Evolutionary conservation across 1,140 invertebrate species (phyloP).

Genomic region (Octopus bimaculoides): DNA sequence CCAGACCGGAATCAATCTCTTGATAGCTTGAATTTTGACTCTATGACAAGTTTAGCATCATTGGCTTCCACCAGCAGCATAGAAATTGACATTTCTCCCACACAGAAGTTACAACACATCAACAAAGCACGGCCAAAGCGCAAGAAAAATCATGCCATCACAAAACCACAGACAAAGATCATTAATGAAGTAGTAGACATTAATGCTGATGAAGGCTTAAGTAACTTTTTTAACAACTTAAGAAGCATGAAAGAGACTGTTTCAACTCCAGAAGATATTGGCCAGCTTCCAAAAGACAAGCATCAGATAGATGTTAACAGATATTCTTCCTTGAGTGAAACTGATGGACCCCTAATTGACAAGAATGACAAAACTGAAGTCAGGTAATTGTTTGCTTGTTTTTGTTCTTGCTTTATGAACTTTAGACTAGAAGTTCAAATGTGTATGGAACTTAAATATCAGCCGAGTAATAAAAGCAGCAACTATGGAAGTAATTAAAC

Average conservation of each 20-base stretch:
- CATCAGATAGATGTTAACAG: neutral
- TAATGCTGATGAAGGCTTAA: neutral
- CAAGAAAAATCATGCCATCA: neutral
- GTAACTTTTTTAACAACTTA: neutral
- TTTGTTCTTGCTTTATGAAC: neutral
- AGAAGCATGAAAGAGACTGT: neutral
- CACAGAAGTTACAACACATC: slow-evolving; percentile 9
- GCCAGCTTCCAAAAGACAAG: neutral
- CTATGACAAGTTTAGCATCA: neutral
- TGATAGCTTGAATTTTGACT: neutral
- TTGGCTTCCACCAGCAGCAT: neutral
- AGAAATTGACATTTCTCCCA: neutral
- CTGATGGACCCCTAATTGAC: neutral
- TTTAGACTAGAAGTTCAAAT: too few relatives aligned
- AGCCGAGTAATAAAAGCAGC: too few relatives aligned
- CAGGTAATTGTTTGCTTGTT: neutral
- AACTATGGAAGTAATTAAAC: too few relatives aligned
- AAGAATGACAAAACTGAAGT: neutral
- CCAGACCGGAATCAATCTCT: neutral
- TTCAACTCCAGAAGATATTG: neutral
- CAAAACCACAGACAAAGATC: neutral
- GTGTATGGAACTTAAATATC: too few relatives aligned
- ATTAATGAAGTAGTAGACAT: neutral
- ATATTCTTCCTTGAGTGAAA: neutral
- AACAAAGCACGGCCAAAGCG: slow-evolving; percentile 5